Percentiles rank a stretch among this genome's conserved stretches.
Evolutionary conservation across 2,113 vertebrate genomes (phyloP).

Genomic region (Sialia sialis): DNA sequence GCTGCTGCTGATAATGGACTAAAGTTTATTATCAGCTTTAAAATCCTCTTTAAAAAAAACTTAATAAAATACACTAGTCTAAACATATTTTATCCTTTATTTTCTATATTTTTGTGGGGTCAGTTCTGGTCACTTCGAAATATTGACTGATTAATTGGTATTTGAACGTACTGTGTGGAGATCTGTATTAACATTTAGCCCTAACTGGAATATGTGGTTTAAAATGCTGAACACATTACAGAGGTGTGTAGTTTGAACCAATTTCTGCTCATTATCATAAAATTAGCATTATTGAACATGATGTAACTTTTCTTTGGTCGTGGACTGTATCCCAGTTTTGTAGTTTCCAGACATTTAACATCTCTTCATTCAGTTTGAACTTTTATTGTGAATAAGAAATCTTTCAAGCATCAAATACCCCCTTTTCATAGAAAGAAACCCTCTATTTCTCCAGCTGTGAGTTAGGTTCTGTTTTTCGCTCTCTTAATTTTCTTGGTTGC

Average conservation of each 20-base stretch:
- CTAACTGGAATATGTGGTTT: neutral
- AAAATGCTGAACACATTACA: slow-evolving; percentile 16
- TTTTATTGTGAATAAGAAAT: neutral
- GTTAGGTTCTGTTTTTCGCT: neutral
- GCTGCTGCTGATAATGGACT: neutral
- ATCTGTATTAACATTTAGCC: neutral
- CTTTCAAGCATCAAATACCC: neutral
- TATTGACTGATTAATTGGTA: neutral
- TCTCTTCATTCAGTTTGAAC: neutral
- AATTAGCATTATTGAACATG: neutral
- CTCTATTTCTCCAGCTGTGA: neutral
- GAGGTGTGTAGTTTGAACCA: neutral
- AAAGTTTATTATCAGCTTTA: neutral
- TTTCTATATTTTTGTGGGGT: neutral
- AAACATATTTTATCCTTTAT: neutral
- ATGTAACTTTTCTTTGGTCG: neutral
- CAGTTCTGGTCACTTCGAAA: neutral
- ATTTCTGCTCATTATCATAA: neutral
- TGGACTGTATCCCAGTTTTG: neutral
- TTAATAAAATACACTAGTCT: neutral
- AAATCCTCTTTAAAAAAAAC: neutral
- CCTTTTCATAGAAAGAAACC: neutral
- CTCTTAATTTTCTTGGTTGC: neutral
- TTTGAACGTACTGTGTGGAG: neutral
- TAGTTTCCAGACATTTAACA: neutral